Evolutionary conservation across 2,888 invertebrate genomes (phyloP).

Genomic region (Drosophila tripunctata): DNA sequence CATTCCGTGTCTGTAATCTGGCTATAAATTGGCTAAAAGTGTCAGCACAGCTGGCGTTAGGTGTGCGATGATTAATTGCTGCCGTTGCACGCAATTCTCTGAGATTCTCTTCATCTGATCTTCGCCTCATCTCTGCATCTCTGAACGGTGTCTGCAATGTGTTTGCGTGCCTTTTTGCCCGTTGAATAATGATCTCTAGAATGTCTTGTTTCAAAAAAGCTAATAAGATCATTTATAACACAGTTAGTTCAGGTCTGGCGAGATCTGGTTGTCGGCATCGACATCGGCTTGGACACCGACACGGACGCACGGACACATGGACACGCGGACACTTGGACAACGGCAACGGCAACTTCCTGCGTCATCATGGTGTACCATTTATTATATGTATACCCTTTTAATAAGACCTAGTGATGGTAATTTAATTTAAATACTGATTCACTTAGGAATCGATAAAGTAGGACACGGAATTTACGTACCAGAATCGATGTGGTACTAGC

Average conservation of each 20-base stretch:
- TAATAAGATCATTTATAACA: conserved; percentile 82
- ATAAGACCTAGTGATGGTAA: too few species aligned
- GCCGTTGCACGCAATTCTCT: conserved; percentile 69
- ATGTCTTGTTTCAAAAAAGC: conserved; percentile 79
- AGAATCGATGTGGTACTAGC: too few species aligned
- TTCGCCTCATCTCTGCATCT: not conserved
- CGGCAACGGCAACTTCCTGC: conserved; percentile 64
- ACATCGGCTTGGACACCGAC: conserved; percentile 5
- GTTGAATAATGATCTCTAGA: conserved; percentile 76
- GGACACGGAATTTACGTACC: too few species aligned
- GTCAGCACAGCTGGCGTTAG: conserved; percentile 50
- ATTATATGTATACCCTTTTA: conserved; percentile 37
- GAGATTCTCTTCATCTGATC: conserved; percentile 17
- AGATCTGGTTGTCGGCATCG: conserved; percentile 47
- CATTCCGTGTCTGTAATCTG: too few species aligned
- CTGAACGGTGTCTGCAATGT: not conserved
- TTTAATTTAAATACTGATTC: too few species aligned
- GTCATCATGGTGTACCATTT: conserved; percentile 54
- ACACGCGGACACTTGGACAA: too few species aligned
- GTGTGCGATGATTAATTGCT: conserved; percentile 77
- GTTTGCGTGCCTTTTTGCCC: conserved; percentile 11
- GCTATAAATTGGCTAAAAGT: not conserved
- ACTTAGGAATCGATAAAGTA: too few species aligned
- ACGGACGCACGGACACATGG: conserved; percentile 40
- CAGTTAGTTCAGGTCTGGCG: conserved; percentile 58